Conservation (phyloP, 2,888 invertebrate species). For the Andrena fulva region DNA sequence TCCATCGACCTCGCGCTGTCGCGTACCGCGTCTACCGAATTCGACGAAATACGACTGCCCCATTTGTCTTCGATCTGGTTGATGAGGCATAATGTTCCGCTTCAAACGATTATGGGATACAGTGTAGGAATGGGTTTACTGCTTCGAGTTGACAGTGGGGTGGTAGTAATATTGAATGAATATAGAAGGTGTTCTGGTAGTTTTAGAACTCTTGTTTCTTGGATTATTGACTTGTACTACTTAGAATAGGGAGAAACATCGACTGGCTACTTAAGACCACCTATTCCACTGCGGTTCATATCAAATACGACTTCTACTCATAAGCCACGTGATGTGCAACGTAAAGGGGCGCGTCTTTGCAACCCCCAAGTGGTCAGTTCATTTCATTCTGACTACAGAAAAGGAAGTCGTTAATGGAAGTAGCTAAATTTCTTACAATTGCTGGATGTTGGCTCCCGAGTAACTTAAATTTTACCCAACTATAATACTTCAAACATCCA, state of each 20-base stretch:
- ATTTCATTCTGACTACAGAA: too few relatives aligned
- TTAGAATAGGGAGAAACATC: too few relatives aligned
- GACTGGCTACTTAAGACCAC: too few relatives aligned
- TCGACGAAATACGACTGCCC: slow-evolving; percentile 37
- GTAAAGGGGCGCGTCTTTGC: too few relatives aligned
- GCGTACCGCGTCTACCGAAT: background rate
- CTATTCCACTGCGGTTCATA: too few relatives aligned
- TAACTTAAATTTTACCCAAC: background rate
- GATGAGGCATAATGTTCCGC: slow-evolving; percentile 31
- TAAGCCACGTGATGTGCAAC: too few relatives aligned
- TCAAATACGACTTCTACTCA: too few relatives aligned
- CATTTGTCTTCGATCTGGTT: slow-evolving; percentile 44
- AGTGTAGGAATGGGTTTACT: slow-evolving; percentile 3
- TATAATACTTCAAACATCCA: background rate
- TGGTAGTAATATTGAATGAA: background rate
- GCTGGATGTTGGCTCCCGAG: too few relatives aligned
- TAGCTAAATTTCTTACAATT: background rate
- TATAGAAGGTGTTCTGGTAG: too few relatives aligned
- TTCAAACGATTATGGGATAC: slow-evolving; percentile 38
- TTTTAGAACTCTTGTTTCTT: too few relatives aligned
- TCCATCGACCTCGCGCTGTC: background rate
- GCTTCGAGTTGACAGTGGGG: background rate
- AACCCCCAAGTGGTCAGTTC: too few relatives aligned
- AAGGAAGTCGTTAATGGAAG: background rate
- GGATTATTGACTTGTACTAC: too few relatives aligned